Conservation (phyloP, 1,140 invertebrate species). For the Musca domestica region DNA sequence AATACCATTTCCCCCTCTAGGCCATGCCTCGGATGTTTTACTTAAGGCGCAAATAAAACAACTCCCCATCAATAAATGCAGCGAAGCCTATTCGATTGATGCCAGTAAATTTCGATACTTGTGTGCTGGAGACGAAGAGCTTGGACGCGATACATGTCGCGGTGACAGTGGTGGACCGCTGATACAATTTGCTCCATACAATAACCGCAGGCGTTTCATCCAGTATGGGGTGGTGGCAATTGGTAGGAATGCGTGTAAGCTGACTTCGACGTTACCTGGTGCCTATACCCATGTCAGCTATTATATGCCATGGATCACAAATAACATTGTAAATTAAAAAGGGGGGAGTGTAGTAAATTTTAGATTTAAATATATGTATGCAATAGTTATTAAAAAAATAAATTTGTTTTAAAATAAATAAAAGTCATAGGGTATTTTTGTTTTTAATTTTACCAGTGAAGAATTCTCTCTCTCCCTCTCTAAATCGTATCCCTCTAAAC, state of each 20-base stretch:
- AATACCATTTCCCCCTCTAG: too few relatives aligned
- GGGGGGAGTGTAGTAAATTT: too few relatives aligned
- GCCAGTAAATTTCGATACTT: constrained; percentile 56
- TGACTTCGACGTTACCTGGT: constrained; percentile 32
- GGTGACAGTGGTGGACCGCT: constrained; percentile 77
- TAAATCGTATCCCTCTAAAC: too few relatives aligned
- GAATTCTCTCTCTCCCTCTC: too few relatives aligned
- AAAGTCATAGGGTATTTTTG: too few relatives aligned
- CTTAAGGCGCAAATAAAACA: too few relatives aligned
- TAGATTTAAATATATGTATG: too few relatives aligned
- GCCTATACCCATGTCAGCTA: constrained; percentile 43
- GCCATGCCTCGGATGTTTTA: too few relatives aligned
- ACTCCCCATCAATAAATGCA: too few relatives aligned
- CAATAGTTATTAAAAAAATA: too few relatives aligned
- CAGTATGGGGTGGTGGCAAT: constrained; percentile 43
- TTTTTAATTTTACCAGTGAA: too few relatives aligned
- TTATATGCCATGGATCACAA: constrained; percentile 48
- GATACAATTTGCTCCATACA: constrained; percentile 34
- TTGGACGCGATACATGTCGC: constrained; percentile 63
- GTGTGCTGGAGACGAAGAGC: constrained; percentile 61
- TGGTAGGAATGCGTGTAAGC: constrained; percentile 33
- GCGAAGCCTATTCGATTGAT: constrained; percentile 22
- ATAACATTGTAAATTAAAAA: constrained; percentile 26
- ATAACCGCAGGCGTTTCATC: constrained; percentile 29
- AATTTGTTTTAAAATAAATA: too few relatives aligned